Evolutionary conservation across 2,888 invertebrate genomes (phyloP), one percentile per base, ranked within the genome.

Genomic region (Lepidochrysops patricia): DNA sequence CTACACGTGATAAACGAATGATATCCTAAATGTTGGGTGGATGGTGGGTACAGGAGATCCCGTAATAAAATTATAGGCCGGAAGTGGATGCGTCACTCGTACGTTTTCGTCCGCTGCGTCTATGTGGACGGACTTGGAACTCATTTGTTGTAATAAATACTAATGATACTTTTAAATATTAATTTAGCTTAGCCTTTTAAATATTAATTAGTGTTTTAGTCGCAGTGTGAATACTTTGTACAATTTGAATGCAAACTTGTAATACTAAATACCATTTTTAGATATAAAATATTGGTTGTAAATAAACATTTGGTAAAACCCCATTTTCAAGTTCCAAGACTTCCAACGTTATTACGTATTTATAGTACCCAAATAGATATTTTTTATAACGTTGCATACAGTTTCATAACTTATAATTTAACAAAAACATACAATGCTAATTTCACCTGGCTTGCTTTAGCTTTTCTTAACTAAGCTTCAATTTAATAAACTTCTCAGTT

Each of bases 11-110:
- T 57, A 12, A 57, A 57, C 57, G 19, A 37, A 37, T 34, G 23
- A 57, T 26, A 37, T 57, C 23, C 25, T 54, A 23, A 57, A 57
- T 26, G 29, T 26, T 6, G n/a, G 15, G 13, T 13, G 15, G 37
- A 13, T 37, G 54, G 54, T 19, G 32, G 34, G 66, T 70, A 79
- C 78, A 77, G 81, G 80, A 79, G 82, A 87, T 85, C 80, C 82
- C 75, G 79, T 84, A 83, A 82, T 87, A 85, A 85, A 85, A 84
- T 80, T 78, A 81, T 76, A 76, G 85, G 75, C 86, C 87, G 87
- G 87, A 87, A 87, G 86, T 86, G 73, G 84, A 84, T 88, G 86
- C 85, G 86, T 88, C 87, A 88, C 75, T 74, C 70, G 79, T 79
- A 72, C 83, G 79, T 82, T 86, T 87, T 86, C 81, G 86, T 84